A percentile compares a stretch with the other conserved stretches of the same genome.
phyloP scores from a whole-genome alignment of 2,113 vertebrate genomes.

The Isurus oxyrinchus region DNA sequence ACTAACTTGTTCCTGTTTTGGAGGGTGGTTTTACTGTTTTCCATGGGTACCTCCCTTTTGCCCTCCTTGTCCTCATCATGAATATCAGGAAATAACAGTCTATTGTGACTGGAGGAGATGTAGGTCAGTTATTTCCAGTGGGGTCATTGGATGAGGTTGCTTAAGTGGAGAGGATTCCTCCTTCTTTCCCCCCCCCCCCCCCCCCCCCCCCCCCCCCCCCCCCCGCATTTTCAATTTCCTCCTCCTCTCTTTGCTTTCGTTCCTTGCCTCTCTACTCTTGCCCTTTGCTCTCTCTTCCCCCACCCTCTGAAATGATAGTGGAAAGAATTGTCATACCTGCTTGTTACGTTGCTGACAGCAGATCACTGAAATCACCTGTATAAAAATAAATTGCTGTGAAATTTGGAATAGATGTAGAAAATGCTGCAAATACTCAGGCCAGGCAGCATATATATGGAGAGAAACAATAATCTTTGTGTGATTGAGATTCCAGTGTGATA shows the following conservation, averaged over 20 bases:
- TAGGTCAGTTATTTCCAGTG: background rate
- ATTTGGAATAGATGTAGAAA: background rate
- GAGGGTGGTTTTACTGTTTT: background rate
- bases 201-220: background rate
- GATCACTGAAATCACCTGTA: background rate
- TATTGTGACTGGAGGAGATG: background rate
- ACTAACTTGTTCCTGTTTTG: slow-evolving; percentile 43
- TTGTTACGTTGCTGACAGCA: background rate
- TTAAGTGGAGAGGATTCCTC: background rate
- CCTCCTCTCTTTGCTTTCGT: background rate
- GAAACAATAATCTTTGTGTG: background rate
- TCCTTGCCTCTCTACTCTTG: background rate
- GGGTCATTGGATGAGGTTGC: background rate
- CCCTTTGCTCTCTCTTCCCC: background rate
- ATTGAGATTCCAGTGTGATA: background rate
- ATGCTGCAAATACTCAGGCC: background rate
- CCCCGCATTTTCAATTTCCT: background rate
- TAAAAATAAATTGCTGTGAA: background rate
- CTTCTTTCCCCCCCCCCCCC: background rate
- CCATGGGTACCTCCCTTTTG: background rate
- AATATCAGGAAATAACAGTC: slow-evolving; percentile 25
- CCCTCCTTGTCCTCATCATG: slow-evolving; percentile 33
- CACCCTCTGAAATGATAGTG: background rate
- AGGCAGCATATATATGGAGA: background rate
- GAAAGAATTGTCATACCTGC: background rate